A percentile compares a stretch with the other conserved stretches of the same genome.
phyloP scores from a whole-genome alignment of 1,140 invertebrate species.

The Eumaeus atala region DNA sequence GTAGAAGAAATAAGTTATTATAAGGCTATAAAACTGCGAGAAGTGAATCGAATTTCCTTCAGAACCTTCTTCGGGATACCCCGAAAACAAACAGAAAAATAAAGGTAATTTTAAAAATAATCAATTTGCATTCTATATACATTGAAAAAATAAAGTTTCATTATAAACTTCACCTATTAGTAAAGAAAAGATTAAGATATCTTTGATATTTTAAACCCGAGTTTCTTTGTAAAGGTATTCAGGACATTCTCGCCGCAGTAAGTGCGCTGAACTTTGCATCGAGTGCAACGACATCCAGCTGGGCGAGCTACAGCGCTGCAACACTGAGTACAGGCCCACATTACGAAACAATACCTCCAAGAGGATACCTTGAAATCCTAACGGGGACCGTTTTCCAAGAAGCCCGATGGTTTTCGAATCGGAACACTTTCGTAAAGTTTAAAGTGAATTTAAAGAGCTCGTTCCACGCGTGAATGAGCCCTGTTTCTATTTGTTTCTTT shows the following conservation, averaged over 20 bases:
- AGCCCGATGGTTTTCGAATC: too few relatives aligned
- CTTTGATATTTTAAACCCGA: background rate
- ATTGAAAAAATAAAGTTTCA: background rate
- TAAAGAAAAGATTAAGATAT: background rate
- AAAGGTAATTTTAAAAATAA: too few relatives aligned
- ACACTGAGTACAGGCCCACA: slow-evolving; percentile 1
- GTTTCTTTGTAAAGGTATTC: slow-evolving; percentile 10
- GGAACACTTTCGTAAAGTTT: too few relatives aligned
- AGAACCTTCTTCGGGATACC: too few relatives aligned
- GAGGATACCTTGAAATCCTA: background rate
- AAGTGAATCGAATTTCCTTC: too few relatives aligned
- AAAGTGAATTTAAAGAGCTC: background rate
- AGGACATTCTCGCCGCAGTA: slow-evolving; percentile 3
- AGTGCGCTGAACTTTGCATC: slow-evolving; percentile 13
- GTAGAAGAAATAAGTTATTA: too few relatives aligned
- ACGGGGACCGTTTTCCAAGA: too few relatives aligned
- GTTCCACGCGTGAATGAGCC: slow-evolving; percentile 8
- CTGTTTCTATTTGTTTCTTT: slow-evolving; percentile 6
- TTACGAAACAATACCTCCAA: background rate
- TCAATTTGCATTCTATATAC: too few relatives aligned
- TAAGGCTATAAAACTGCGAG: too few relatives aligned
- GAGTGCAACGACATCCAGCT: slow-evolving; percentile 11
- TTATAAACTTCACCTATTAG: too few relatives aligned
- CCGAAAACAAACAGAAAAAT: too few relatives aligned
- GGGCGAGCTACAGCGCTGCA: too few relatives aligned